Base-by-base conservation (phyloP, 2,113 vertebrate species). In the Fulica atra region DNA sequence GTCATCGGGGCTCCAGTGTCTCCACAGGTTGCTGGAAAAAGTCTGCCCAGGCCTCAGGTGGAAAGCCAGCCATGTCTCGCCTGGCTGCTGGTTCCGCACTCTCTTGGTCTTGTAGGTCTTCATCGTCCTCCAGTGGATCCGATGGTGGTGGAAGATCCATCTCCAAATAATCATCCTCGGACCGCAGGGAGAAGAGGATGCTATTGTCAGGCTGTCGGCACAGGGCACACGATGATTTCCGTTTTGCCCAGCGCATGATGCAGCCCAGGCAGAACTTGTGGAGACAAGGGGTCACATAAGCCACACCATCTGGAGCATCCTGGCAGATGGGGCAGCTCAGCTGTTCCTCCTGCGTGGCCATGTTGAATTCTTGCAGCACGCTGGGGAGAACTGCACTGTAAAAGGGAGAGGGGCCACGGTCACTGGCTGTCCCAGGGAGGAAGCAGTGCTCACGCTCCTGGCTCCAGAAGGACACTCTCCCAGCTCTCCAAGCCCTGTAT, bases 391-490 rank as follows among this genome's bases (percentile, higher is more conserved):
- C 7, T 1, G 6, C 5, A 0, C 65, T 71, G 65, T 23, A 5
- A 31, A 33, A 63, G 1, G 10, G 28, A 54, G 38, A 48, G 56
- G 38, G 33, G 54, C 18, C n/a, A 8, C 3, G 1, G 48, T 23
- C 46, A 23, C 16, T 60, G 0, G 0, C 25, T 77, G 29, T 16
- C 19, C 29, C 1, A 0, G 3, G n/a, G 10, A 65, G 19, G 44
- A 23, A 44, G 42, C 15, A 44, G 16, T 44, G 16, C 42, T 16
- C 42, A 44, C 16, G 42, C 42, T 16, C 42, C 42, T 44, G 42
- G 42, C 42, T 44, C 16, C 10, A 44, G 42, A 44, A 44, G 42
- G 42, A 44, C 42, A 44, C 42, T 16, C 42, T 44, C 42, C 42
- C 42, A 44, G 42, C 42, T 44, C 42, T 16, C 42, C 42, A 44